A percentile compares a stretch with the other conserved stretches of the same genome.
phyloP scores from a whole-genome alignment of 2,113 vertebrate genomes.

The Paradoxurus hermaphroditus region DNA sequence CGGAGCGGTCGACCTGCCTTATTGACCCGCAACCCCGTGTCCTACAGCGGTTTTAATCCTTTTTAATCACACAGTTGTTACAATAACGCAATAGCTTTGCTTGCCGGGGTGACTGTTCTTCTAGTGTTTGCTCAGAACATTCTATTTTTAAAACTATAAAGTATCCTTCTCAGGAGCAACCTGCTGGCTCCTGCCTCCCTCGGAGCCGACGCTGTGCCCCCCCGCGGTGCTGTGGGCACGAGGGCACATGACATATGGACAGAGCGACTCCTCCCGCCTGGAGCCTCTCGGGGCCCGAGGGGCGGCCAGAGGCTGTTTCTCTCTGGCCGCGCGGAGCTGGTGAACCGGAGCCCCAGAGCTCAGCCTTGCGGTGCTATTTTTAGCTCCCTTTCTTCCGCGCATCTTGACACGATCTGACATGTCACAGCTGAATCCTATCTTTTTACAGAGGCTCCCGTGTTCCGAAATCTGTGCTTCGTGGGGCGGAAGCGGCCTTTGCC shows the following conservation, averaged over 20 bases:
- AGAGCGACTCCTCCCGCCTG: background rate
- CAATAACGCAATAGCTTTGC: background rate
- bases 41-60: background rate
- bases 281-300: background rate
- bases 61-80: background rate
- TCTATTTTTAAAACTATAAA: conserved; percentile 30
- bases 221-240: accelerated
- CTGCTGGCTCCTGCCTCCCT: background rate
- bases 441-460: background rate
- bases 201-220: background rate
- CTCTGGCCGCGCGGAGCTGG: background rate
- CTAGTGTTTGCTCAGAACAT: background rate
- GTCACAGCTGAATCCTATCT: conserved; percentile 38
- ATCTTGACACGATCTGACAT: conserved; percentile 54
- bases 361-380: conserved; percentile 51
- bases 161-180: background rate
- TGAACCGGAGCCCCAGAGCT: background rate
- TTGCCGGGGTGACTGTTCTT: background rate
- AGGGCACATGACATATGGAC: no score
- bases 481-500: background rate
- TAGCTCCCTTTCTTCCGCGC: conserved; percentile 22
- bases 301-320: background rate
- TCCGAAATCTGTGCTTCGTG: background rate
- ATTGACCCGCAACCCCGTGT: background rate
- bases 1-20: background rate